These are phyloP conservation scores for Sarcophaga rosellei DNA, from an alignment of 2,888 invertebrate genomes.

Conservation along the genomic window DNA sequence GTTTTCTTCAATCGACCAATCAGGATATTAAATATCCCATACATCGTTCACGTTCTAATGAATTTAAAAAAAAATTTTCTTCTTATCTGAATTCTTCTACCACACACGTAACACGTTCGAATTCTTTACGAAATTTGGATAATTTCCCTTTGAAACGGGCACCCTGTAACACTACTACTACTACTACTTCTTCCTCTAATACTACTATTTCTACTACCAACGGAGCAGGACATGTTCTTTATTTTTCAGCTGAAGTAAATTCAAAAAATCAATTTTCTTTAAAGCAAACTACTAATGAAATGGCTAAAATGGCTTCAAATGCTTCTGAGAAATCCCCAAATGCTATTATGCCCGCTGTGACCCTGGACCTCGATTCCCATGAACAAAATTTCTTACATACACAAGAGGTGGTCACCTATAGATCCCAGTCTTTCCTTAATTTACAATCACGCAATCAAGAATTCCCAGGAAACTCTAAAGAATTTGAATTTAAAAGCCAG, in stretches of 20 bases:
- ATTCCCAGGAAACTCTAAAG: not conserved
- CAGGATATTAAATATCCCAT: constrained; percentile 28
- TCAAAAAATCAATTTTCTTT: constrained; percentile 9
- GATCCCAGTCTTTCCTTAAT: not conserved
- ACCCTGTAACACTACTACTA: constrained; percentile 25
- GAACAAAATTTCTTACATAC: too few relatives aligned
- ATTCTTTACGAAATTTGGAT: constrained; percentile 61
- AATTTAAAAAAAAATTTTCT: constrained; percentile 61
- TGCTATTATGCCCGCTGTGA: not conserved
- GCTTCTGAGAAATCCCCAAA: constrained; percentile 6
- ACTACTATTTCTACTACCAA: constrained; percentile 26
- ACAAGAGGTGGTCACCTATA: not conserved
- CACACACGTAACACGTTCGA: constrained; percentile 54
- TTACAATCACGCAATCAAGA: not conserved
- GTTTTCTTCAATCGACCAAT: constrained; percentile 71
- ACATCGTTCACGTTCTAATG: constrained; percentile 71
- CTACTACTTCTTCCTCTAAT: not conserved
- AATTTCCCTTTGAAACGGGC: constrained; percentile 22
- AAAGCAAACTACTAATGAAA: not conserved
- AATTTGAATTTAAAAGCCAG: not conserved
- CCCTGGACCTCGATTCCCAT: not conserved
- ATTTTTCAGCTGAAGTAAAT: constrained; percentile 61
- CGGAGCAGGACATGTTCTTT: constrained; percentile 26
- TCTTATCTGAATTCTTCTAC: constrained; percentile 30
- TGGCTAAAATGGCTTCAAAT: constrained; percentile 36